phyloP scores from a whole-genome alignment of 2,797 vertebrate species.

The Molossus molossus region DNA sequence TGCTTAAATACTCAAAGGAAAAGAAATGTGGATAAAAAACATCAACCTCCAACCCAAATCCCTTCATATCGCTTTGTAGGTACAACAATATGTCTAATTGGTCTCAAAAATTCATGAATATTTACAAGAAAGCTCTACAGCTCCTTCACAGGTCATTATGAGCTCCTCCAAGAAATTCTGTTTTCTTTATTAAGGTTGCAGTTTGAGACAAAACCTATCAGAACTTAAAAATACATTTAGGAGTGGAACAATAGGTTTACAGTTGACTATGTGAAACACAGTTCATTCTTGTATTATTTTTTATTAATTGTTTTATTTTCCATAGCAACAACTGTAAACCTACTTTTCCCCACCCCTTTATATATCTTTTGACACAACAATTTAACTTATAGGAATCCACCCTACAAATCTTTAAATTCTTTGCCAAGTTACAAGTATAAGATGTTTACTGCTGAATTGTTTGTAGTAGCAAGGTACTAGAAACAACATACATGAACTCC shows the following conservation, averaged over 20 bases:
- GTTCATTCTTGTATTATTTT: not conserved
- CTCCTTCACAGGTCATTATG: not conserved
- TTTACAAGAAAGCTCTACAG: not conserved
- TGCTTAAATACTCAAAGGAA: constrained; percentile 47
- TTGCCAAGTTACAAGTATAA: constrained; percentile 6
- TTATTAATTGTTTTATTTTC: not conserved
- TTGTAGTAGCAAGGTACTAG: not conserved
- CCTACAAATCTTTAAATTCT: not conserved
- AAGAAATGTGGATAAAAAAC: constrained; percentile 26
- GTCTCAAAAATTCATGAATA: constrained; percentile 39
- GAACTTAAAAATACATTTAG: not conserved
- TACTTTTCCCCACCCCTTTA: not conserved
- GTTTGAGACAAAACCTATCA: not conserved
- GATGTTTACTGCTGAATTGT: not conserved
- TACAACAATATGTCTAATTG: not conserved
- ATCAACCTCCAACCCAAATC: not conserved
- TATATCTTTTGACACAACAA: not conserved
- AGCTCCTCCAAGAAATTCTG: not conserved
- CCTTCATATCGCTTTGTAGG: not conserved
- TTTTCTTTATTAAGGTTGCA: constrained; percentile 44
- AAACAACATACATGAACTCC: not conserved
- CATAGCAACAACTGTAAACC: not conserved
- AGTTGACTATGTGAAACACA: not conserved
- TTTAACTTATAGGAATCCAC: constrained; percentile 14
- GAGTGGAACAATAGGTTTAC: not conserved